These are phyloP conservation scores for Xestobium rufovillosum DNA, from an alignment of 2,888 invertebrate genomes.

Conservation along the genomic window DNA sequence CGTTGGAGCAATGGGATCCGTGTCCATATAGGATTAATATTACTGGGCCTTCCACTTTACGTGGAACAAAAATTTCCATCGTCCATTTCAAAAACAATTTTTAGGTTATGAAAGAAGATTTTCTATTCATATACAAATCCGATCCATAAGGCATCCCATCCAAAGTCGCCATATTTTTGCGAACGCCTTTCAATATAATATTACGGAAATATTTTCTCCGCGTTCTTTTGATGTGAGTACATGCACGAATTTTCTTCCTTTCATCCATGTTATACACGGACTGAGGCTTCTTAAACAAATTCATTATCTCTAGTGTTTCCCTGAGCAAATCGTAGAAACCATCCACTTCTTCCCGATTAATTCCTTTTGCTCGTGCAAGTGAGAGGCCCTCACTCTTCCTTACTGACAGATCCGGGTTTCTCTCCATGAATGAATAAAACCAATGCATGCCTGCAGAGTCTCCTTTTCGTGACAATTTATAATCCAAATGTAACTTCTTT, in stretches of 20 bases:
- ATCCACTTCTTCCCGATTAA: slow-evolving; percentile 1
- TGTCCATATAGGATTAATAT: neutral
- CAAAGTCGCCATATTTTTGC: neutral
- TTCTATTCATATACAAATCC: neutral
- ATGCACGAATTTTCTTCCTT: neutral
- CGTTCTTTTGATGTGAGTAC: neutral
- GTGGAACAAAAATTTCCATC: neutral
- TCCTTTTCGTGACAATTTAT: neutral
- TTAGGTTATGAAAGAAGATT: neutral
- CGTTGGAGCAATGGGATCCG: neutral
- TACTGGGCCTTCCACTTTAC: neutral
- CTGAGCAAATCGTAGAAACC: neutral
- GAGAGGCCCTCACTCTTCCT: neutral
- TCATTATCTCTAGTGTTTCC: neutral
- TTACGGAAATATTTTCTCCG: neutral
- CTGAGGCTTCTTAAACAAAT: neutral
- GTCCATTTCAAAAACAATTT: neutral
- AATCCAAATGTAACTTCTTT: neutral
- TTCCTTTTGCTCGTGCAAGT: slow-evolving; percentile 1
- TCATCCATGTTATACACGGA: slow-evolving; percentile 2
- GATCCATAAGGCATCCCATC: neutral
- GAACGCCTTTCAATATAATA: neutral
- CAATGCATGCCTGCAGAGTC: neutral
- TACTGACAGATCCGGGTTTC: neutral
- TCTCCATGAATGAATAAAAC: neutral